phyloP scores from a whole-genome alignment of 2,797 vertebrate genomes.

The Pantherophis vulpinus region DNA sequence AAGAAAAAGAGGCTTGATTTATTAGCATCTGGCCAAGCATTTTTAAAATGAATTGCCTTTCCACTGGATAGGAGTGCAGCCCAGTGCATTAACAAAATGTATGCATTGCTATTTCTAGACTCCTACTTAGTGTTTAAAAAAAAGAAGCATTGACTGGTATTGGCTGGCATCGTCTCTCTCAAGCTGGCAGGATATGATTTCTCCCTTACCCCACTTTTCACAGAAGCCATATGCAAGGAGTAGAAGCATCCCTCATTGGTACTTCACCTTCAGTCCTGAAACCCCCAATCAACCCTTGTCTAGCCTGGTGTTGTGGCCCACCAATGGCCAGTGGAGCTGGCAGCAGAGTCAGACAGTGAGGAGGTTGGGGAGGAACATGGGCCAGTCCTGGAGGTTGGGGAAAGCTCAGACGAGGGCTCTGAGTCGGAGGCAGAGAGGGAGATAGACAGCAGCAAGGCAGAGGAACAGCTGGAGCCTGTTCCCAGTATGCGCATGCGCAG shows the following conservation, averaged over 20 bases:
- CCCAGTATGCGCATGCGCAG: no score
- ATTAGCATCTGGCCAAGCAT: background rate
- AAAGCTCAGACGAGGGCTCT: no score
- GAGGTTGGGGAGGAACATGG: no score
- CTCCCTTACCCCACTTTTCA: background rate
- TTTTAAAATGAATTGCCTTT: background rate
- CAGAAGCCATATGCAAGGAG: background rate
- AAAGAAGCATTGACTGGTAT: background rate
- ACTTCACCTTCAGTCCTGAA: background rate
- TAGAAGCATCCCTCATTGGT: background rate
- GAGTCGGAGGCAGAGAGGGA: no score
- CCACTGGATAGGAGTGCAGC: background rate
- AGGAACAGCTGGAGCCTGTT: no score
- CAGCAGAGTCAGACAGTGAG: no score
- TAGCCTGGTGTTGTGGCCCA: background rate
- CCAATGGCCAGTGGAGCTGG: no score
- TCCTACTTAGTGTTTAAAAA: background rate
- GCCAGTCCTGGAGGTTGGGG: no score
- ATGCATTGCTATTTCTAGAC: background rate
- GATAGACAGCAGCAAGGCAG: no score
- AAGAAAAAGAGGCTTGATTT: background rate
- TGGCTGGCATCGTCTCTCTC: background rate
- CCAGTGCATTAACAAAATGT: background rate
- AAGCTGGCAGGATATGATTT: background rate
- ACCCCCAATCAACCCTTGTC: background rate